Evolutionary conservation across 2,888 invertebrate genomes (phyloP), one percentile per base, ranked within the genome.

Genomic region (Minunthozetes semirufus): DNA sequence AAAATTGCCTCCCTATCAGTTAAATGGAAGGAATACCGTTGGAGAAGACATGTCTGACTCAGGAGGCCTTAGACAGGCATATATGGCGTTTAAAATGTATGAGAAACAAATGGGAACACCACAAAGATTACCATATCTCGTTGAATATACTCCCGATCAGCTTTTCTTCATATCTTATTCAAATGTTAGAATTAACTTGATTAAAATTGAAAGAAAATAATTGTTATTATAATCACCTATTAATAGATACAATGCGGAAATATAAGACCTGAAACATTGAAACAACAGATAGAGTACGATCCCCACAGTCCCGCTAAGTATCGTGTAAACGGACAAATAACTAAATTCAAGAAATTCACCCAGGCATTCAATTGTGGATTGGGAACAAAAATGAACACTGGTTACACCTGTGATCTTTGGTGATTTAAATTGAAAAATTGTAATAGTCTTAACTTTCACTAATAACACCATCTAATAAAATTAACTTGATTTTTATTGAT

Each of bases 31-130:
- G 78, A 91, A 91, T 82, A 94, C 93, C 0, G 84, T 94, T 77
- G 90, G 90, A 89, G 84, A 84, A 82, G 94, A 94, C 81, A 93
- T 94, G 78, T 93, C 93, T 0, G 94, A 94, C 80, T 94, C 93
- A 81, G 94, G 94, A 0, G 94, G 94, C 0, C 82, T 94, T 0
- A 92, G 93, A 81, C 93, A 93, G 0, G 25, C 73, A 11, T 73
- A 19, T 19, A 61, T 17, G 8, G 92, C 94, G 0, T 94, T 89
- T 83, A 89, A 77, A 8, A 77, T 50, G 15, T 63, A 63, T 53
- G 50, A 46, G 6, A 29, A 48, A 25, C 29, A 15, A 33, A n/a
- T 33, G 29, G 74, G 74, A 42, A 29, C n/a, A 42, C 48, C 25
- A 33, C 70, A 17, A 19, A 3, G 50, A 1, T 22, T 74, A 25